These are phyloP conservation scores for Rhizomys pruinosus DNA, from an alignment of 2,113 vertebrate species.

Conservation along the genomic window DNA sequence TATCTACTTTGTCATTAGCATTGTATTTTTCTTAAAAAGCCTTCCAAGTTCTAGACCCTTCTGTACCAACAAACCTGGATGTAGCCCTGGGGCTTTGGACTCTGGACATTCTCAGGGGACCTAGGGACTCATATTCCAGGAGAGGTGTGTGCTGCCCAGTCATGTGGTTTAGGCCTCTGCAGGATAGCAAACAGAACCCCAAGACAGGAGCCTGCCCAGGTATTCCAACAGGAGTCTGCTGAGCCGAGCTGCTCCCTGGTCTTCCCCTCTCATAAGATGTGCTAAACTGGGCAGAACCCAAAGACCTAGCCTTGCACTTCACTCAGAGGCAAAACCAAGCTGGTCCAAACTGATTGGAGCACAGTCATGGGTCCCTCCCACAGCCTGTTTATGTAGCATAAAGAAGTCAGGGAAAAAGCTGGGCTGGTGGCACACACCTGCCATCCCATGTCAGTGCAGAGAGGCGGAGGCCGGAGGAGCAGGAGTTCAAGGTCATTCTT, in stretches of 20 bases:
- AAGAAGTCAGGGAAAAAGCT: not conserved
- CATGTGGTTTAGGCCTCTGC: no score
- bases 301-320: not conserved
- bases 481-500: not conserved
- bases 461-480: not conserved
- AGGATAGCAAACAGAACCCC: not conserved
- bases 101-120: no score
- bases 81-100: no score
- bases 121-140: no score
- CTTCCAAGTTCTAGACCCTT: no score
- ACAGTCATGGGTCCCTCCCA: no score
- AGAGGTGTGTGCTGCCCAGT: not conserved
- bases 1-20: conserved; percentile 13
- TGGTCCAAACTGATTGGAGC: no score
- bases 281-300: fast-evolving
- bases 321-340: not conserved
- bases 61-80: no score
- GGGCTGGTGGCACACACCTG: not conserved
- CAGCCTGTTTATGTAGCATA: not conserved
- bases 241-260: not conserved
- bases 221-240: not conserved
- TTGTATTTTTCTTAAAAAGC: no score
- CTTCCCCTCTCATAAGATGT: not conserved
- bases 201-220: not conserved
- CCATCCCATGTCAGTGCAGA: not conserved